phyloP scores from a whole-genome alignment of 2,113 vertebrate species.

The Leuciscus idus region DNA sequence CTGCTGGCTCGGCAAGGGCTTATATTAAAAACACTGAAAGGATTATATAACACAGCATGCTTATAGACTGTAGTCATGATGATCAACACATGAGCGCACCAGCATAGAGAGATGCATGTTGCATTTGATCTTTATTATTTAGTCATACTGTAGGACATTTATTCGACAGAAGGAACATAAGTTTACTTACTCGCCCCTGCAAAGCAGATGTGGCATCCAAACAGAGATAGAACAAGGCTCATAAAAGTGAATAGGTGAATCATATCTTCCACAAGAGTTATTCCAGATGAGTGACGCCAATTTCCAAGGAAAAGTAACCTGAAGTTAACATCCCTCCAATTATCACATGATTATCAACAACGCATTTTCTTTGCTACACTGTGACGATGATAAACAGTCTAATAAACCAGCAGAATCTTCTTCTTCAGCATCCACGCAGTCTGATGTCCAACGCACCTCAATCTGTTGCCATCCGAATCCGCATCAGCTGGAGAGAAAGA shows the following conservation, averaged over 20 bases:
- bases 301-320: slow-evolving; percentile 1
- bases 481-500: too few species aligned
- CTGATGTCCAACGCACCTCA: background rate
- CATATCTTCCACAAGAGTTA: slow-evolving; percentile 46
- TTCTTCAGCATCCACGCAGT: background rate
- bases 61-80: background rate
- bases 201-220: slow-evolving; percentile 50
- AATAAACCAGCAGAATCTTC: background rate
- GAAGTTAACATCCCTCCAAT: background rate
- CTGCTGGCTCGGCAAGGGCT: background rate
- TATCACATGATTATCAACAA: background rate
- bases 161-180: background rate
- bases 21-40: background rate
- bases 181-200: slow-evolving; percentile 56
- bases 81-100: background rate
- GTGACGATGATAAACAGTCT: background rate
- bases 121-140: background rate
- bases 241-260: slow-evolving; percentile 36
- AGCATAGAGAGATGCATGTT: background rate
- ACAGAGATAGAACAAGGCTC: slow-evolving; percentile 33
- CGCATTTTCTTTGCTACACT: background rate
- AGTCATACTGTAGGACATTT: background rate
- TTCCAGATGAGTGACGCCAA: slow-evolving; percentile 28
- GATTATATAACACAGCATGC: slow-evolving; percentile 13
- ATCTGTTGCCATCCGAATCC: slow-evolving; percentile 24